A percentile compares a stretch with the other conserved stretches of the same genome.
phyloP scores from a whole-genome alignment of 1,140 invertebrate species.

The Trissolcus basalis region DNA sequence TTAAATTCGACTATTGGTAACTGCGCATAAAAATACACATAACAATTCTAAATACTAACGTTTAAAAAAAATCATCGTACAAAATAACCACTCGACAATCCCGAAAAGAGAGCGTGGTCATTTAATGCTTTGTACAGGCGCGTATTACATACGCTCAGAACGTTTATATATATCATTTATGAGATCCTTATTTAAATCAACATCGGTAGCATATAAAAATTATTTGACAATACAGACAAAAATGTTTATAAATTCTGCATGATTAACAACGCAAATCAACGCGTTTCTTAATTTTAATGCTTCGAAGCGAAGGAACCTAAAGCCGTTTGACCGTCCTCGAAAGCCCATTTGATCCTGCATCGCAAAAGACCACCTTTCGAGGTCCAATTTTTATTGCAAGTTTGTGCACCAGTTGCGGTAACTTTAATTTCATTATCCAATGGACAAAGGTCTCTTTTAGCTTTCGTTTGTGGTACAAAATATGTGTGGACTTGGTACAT shows the following conservation, averaged over 20 bases:
- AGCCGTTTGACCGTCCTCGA: conserved; percentile 37
- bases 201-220: conserved; percentile 46
- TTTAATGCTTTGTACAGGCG: conserved; percentile 29
- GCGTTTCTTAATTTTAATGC: conserved; percentile 44
- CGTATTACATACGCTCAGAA: conserved; percentile 39
- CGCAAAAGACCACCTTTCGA: conserved; percentile 8
- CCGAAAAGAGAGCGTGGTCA: conserved; percentile 29
- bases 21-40: conserved; percentile 22
- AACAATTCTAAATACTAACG: conserved; percentile 24
- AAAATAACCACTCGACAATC: conserved; percentile 37
- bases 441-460: background rate
- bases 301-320: conserved; percentile 58
- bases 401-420: background rate
- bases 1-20: conserved; percentile 28
- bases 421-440: background rate
- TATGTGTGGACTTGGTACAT: background rate
- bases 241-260: conserved; percentile 19
- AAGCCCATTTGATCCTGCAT: conserved; percentile 16
- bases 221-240: conserved; percentile 28
- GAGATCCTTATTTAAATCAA: conserved; percentile 50
- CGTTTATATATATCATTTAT: conserved; percentile 31
- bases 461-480: no score
- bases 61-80: conserved; percentile 41
- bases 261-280: conserved; percentile 34
- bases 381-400: background rate